Conservation (phyloP, 1,140 invertebrate genomes). For the Eumaeus atala region DNA sequence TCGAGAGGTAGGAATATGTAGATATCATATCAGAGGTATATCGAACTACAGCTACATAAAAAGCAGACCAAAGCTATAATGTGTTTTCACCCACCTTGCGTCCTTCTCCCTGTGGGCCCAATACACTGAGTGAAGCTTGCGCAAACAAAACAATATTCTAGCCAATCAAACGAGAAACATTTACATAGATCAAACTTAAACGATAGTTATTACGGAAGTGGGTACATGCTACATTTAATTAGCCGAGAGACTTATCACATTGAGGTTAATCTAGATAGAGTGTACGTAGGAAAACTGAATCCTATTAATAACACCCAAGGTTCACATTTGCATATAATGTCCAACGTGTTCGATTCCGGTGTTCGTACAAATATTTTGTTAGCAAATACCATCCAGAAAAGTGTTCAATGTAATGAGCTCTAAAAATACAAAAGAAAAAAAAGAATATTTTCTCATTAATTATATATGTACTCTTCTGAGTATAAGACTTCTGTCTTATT, state of each 20-base stretch:
- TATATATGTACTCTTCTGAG: too few relatives aligned
- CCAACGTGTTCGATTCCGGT: too few relatives aligned
- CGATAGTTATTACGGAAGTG: constrained; percentile 1
- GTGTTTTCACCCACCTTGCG: constrained; percentile 48
- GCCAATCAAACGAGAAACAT: constrained; percentile 50
- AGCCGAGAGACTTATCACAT: background rate
- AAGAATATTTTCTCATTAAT: too few relatives aligned
- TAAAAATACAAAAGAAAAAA: too few relatives aligned
- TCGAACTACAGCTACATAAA: constrained; percentile 12
- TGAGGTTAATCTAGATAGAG: background rate
- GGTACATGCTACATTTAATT: background rate
- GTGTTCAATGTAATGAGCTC: too few relatives aligned
- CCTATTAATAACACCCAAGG: background rate
- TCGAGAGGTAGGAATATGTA: too few relatives aligned
- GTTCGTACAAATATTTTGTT: too few relatives aligned
- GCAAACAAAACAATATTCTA: constrained; percentile 70
- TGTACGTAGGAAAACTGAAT: background rate
- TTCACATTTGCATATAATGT: too few relatives aligned
- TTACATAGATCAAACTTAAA: constrained; percentile 4
- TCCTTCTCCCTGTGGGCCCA: constrained; percentile 65
- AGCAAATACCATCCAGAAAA: too few relatives aligned
- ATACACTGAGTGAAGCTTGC: constrained; percentile 73
- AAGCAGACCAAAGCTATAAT: constrained; percentile 29
- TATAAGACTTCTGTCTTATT: too few relatives aligned
- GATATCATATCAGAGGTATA: background rate